Percentiles rank a stretch among this genome's conserved stretches.
Evolutionary conservation across 1,140 invertebrate species (phyloP).

Genomic region (Marisa cornuarietis): DNA sequence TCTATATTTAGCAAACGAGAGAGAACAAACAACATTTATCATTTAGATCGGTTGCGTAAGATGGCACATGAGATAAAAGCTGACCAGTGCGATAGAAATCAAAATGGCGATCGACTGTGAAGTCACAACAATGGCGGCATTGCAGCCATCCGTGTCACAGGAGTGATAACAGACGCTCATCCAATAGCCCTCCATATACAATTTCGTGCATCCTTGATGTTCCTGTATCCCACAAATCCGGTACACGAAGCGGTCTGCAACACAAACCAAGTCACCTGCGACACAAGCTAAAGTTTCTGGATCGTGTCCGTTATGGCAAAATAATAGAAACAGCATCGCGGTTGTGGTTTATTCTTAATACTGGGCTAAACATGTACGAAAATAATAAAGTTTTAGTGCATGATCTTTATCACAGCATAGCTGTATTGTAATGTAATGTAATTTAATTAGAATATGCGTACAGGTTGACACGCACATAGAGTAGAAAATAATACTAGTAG

Average conservation of each 20-base stretch:
- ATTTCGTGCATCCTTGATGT: neutral
- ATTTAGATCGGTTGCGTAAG: conserved; percentile 6
- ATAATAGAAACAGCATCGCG: neutral
- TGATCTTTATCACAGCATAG: too few species aligned
- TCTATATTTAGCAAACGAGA: neutral
- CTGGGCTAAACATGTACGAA: neutral
- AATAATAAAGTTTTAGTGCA: neutral
- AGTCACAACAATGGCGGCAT: conserved; percentile 14
- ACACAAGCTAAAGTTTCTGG: too few species aligned
- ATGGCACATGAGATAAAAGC: neutral
- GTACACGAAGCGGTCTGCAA: conserved; percentile 12
- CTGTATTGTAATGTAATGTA: too few species aligned
- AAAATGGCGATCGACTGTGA: conserved; percentile 7
- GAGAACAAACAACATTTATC: neutral
- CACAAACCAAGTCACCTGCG: neutral
- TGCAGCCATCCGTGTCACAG: conserved; percentile 21
- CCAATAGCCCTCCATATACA: neutral
- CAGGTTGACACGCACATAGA: too few species aligned
- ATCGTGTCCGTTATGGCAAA: neutral
- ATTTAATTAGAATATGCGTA: too few species aligned
- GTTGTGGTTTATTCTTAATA: neutral
- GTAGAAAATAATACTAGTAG: too few species aligned
- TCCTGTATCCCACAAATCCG: conserved; percentile 1
- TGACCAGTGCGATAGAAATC: neutral
- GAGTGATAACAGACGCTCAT: conserved; percentile 19